Base-by-base conservation (phyloP, 2,113 vertebrate species). In the Euleptes europaea region DNA sequence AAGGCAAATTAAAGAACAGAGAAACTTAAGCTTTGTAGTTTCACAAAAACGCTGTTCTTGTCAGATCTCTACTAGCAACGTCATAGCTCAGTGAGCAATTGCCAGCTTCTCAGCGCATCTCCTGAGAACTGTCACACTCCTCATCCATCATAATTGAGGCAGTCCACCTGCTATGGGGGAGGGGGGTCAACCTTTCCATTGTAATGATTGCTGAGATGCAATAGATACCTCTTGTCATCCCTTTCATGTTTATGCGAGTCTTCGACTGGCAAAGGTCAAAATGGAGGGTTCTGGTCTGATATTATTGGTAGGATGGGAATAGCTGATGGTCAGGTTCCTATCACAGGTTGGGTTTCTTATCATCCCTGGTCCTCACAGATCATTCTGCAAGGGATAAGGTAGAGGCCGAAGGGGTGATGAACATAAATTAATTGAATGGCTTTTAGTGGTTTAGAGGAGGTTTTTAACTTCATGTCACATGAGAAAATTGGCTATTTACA, bases 81-180 rank as follows among this genome's bases (percentile, higher is more conserved):
- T 91, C 90, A 86, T 91, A 90, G 79, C 86, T 95, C 94, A 90
- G 60, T 77, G 71, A 92, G 80, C 83, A 91, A 83, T 89, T 90
- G 87, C 86, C 47, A 74, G 78, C 78, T 92, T 81, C 90, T 11
- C 84, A 2, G 0, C 23, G 2, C 49, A 80, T 92, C 84, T 94
- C 88, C 23, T 0, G 90, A 94, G 92, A 92, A 72, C 90, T 93
- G 89, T 94, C 92, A 92, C 71, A 63, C 11, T 86, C 86, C 81
- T 90, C 91, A 93, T 94, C 88, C 66, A 3, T 94, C 92, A 83
- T 91, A 84, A 92, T 73, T 1, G 5, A 93, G 92, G 92, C 90
- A 83, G 74, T 93, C 90, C 93, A 94, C 91, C 92, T 93, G 84
- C 92, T 93, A 87, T 70, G 65, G 67, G 60, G 54, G 69, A 77